Percentiles rank a stretch among this genome's conserved stretches.
These are phyloP conservation scores for Tetraodon nigroviridis DNA, from an alignment of 2,113 vertebrate species.

Conservation along the genomic window DNA sequence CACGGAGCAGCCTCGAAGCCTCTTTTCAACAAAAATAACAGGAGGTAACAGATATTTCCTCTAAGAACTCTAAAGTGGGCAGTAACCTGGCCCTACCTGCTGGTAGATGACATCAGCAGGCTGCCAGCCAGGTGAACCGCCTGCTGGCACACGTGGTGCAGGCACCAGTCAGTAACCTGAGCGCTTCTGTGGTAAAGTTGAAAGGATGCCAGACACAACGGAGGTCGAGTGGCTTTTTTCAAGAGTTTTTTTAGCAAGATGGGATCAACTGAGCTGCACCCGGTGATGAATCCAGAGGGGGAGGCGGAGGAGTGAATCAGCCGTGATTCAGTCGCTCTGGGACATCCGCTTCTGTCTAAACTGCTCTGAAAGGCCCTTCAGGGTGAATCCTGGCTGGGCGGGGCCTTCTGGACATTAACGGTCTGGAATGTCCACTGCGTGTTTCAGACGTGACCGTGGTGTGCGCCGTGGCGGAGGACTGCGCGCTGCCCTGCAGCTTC, in stretches of 20 bases:
- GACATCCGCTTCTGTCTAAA: too few species aligned
- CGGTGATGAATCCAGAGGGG: too few species aligned
- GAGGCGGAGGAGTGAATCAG: too few species aligned
- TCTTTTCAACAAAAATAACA: not conserved
- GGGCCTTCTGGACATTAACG: not conserved
- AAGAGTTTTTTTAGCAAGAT: too few species aligned
- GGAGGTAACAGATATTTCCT: too few species aligned
- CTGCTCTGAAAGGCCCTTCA: too few species aligned
- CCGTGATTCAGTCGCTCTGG: too few species aligned
- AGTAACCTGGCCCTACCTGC: not conserved
- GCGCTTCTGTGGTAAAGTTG: not conserved
- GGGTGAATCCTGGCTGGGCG: too few species aligned
- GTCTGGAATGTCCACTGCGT: not conserved
- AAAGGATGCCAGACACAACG: too few species aligned
- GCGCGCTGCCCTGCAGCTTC: slow-evolving; percentile 77
- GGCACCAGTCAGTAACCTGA: slow-evolving; percentile 17
- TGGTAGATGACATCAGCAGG: not conserved
- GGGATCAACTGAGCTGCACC: too few species aligned
- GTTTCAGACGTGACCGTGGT: slow-evolving; percentile 60
- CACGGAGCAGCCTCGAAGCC: not conserved
- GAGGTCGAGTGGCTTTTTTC: too few species aligned
- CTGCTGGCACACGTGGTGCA: not conserved
- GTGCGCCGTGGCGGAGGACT: slow-evolving; percentile 68
- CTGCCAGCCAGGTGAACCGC: not conserved
- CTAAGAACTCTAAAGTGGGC: too few species aligned